phyloP scores from a whole-genome alignment of 2,113 vertebrate species.

The Eolophus roseicapilla region DNA sequence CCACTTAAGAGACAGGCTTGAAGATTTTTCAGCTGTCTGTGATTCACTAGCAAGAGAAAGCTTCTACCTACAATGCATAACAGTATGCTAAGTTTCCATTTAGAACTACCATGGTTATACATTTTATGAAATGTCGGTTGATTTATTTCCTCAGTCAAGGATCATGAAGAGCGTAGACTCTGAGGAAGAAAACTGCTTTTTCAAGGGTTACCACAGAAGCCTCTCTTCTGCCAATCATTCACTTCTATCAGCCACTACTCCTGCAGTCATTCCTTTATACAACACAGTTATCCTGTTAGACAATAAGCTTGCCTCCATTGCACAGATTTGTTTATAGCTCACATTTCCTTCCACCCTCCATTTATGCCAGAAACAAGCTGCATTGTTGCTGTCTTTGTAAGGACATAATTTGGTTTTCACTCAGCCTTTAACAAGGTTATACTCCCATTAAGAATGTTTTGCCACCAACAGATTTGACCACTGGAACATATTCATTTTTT shows the following conservation, averaged over 20 bases:
- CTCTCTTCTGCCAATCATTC: not conserved
- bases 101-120: not conserved
- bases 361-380: not conserved
- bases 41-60: not conserved
- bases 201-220: not conserved
- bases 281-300: not conserved
- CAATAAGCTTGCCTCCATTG: not conserved
- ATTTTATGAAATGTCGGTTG: not conserved
- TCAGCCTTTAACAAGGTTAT: constrained; percentile 30
- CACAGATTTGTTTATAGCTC: not conserved
- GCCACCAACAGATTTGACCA: not conserved
- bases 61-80: not conserved
- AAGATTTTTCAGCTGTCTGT: not conserved
- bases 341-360: too few relatives aligned
- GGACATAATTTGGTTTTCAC: not conserved
- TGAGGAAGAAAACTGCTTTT: not conserved
- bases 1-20: not conserved
- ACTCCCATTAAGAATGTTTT: constrained; percentile 17
- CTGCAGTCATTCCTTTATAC: not conserved
- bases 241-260: not conserved
- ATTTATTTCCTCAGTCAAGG: not conserved
- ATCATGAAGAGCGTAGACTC: not conserved
- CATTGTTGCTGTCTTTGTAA: not conserved
- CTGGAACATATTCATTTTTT: constrained; percentile 11
- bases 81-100: not conserved